Evolutionary conservation across 2,113 vertebrate species (phyloP).

Genomic region (Chloroceryle aenea): DNA sequence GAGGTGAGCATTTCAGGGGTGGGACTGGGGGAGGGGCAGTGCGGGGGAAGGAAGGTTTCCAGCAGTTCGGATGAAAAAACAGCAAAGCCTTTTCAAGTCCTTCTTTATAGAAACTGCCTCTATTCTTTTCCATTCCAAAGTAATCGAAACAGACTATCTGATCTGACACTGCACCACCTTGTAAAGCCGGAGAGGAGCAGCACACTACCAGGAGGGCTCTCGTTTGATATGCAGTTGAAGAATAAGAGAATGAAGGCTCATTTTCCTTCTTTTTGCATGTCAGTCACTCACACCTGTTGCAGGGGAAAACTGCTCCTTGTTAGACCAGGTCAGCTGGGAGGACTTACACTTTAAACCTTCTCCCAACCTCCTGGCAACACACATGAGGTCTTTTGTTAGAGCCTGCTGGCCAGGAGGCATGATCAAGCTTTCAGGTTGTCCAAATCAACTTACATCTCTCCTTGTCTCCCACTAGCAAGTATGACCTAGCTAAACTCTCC

Average conservation of each 20-base stretch:
- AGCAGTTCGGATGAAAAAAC: constrained; percentile 38
- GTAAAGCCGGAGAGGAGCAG: constrained; percentile 8
- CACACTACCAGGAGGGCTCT: not conserved
- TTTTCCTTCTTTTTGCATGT: not conserved
- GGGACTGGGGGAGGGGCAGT: not conserved
- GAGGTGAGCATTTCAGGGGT: not conserved
- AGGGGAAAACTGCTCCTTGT: not conserved
- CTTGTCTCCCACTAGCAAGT: not conserved
- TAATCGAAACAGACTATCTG: constrained; percentile 39
- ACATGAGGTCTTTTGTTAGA: not conserved
- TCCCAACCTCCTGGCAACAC: not conserved
- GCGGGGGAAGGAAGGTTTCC: not conserved
- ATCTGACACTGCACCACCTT: not conserved
- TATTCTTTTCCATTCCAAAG: constrained; percentile 59
- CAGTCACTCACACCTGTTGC: constrained; percentile 40
- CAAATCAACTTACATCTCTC: not conserved
- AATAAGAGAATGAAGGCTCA: not conserved
- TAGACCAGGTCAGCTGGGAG: not conserved
- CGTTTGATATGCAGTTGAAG: not conserved
- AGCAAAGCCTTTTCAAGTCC: constrained; percentile 35
- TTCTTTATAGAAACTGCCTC: constrained; percentile 27
- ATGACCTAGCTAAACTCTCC: not conserved
- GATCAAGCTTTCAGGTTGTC: not conserved
- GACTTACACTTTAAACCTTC: not conserved
- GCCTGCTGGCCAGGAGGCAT: not conserved